Evolutionary conservation across 2,797 vertebrate species (phyloP), one percentile per base, ranked within the genome.

Genomic region (Clarias pachynema): DNA sequence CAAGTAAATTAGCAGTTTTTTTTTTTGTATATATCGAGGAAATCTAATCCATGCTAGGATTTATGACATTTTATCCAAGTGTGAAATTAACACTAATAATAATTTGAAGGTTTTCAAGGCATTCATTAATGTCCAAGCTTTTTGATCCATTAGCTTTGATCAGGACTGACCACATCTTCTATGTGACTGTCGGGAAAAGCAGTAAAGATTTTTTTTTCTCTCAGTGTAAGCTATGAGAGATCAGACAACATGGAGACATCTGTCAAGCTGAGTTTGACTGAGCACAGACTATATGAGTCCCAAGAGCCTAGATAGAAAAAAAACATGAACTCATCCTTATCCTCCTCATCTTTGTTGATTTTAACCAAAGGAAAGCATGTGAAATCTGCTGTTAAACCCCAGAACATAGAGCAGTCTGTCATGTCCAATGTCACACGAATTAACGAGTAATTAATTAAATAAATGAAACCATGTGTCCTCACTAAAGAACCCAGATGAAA

Each of bases 331-430:
- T 89, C 79, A 72, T 82, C 24, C 72, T 56, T 88, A 86, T 79
- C 91, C 91, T 75, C 88, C 90, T 90, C 82, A 91, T 94, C 93
- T 93, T 74, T 72, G 87, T 91, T 95, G 94, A 95, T 94, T 94
- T 94, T 94, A 95, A 95, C 94, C 92, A 94, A 94, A 94, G 91
- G 90, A 93, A 94, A 95, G 93, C 94, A 94, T 91, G 94, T 91
- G 90, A 91, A 92, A 91, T 92, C 91, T 87, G 88, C 87, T 88
- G 88, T 84, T 90, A 92, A 93, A 92, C 91, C 92, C 94, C 92
- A 91, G 88, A 91, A 94, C 92, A 92, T 88, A 84, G 82, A 89
- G 85, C 85, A 84, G 79, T 84, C 92, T 95, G 94, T 95, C 94
- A 94, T 93, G 93, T 95, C 89, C 86, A 63, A 91, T 95, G 94